Percentiles rank a stretch among this genome's conserved stretches.
Conservation (phyloP, 2,888 invertebrate species). For the Pristionchus mayeri region DNA sequence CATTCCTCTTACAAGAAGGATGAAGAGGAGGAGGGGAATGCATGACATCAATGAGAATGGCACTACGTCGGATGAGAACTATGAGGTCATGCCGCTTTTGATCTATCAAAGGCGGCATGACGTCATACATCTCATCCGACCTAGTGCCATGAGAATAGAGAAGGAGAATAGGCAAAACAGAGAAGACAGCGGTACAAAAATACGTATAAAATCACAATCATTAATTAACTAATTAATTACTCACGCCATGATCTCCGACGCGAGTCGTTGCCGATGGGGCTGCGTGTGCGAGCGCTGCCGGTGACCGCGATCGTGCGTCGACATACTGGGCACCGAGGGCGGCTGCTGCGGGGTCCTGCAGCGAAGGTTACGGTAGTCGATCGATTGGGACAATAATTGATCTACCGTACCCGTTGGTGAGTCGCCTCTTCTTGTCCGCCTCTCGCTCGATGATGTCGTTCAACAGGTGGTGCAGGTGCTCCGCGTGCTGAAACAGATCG, state of each 20-base stretch:
- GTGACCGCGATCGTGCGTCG: not conserved
- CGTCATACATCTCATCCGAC: too few species aligned
- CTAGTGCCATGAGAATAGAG: too few species aligned
- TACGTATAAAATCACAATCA: not conserved
- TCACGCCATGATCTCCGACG: not conserved
- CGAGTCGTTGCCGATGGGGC: conserved; percentile 19
- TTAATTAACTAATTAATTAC: not conserved
- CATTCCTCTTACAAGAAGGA: not conserved
- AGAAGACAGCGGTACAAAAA: too few species aligned
- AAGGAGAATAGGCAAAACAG: too few species aligned
- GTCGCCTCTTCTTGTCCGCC: conserved; percentile 53
- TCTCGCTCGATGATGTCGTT: conserved; percentile 59
- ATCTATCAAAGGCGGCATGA: too few species aligned
- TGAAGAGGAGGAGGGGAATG: not conserved
- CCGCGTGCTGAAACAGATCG: conserved; percentile 49
- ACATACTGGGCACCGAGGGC: not conserved
- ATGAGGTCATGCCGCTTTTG: too few species aligned
- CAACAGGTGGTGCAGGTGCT: conserved; percentile 50
- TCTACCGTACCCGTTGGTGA: conserved; percentile 45
- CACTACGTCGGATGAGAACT: not conserved
- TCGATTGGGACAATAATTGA: not conserved
- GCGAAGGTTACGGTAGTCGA: not conserved
- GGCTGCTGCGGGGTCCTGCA: not conserved
- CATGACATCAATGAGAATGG: not conserved
- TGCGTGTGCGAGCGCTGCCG: conserved; percentile 39